Evolutionary conservation across 2,797 vertebrate species (phyloP), one percentile per base, ranked within the genome.

Genomic region (Rhodeus uyekii): DNA sequence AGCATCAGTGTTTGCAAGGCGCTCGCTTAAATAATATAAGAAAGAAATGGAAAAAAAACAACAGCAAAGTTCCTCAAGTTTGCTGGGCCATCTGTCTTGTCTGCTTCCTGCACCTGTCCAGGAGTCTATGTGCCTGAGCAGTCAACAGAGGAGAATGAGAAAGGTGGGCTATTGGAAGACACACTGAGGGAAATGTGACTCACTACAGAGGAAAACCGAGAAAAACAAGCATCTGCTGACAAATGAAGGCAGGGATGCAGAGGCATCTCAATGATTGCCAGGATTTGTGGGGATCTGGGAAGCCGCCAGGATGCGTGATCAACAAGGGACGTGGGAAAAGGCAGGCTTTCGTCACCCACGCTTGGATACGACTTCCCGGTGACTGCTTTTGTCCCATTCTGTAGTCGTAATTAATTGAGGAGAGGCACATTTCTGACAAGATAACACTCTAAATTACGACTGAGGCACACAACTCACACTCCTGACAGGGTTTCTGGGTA

Each of bases 71-170:
- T 89, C 76, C 74, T 85, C 69, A 89, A 89, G 89, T 92, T 90
- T 90, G 90, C 82, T 55, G 53, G 87, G 88, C 92, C 93, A 93
- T 93, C 92, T 94, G 93, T 89, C 87, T 92, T 81, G 81, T 89
- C 88, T 89, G 85, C 85, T 84, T 79, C 71, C 87, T 87, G 89
- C 90, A 92, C 90, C 92, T 92, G 92, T 88, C 91, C 72, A 67
- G 22, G 68, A 67, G 67, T 65, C 75, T 82, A 75, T 84, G 83
- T 77, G 77, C 68, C 76, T 78, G 68, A 76, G 69, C 82, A 80
- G 46, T 72, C 42, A 55, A 73, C 79, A 46, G 71, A 60, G 27
- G 36, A 83, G 76, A 67, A 44, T 48, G 67, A 34, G 29, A 42
- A 46, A 60, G 44, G 74, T 42, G 38, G 50, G 74, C 55, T 71